A percentile compares a stretch with the other conserved stretches of the same genome.
Conservation (phyloP, 1,140 invertebrate species). For the Heterodera carotae region DNA sequence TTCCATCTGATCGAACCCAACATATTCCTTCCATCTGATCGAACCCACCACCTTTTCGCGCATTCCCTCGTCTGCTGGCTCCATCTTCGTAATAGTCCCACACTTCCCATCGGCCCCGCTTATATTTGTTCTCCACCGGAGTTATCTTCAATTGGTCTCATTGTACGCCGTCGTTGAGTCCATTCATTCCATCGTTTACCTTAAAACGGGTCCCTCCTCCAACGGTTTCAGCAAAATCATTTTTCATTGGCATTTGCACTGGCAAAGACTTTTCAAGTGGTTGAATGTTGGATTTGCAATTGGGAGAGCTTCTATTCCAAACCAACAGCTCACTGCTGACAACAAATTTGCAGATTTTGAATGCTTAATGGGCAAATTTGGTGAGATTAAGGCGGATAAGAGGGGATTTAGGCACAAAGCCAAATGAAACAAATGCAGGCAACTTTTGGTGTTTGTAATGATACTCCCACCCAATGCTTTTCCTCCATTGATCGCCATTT, state of each 20-base stretch:
- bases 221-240: not conserved
- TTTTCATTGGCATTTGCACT: not conserved
- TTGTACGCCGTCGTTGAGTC: not conserved
- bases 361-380: conserved; percentile 1
- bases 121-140: conserved; percentile 24
- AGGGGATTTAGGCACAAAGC: no score
- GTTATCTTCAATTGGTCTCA: conserved; percentile 16
- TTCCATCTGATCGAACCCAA: no score
- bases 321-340: conserved; percentile 1
- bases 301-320: not conserved
- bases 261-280: not conserved
- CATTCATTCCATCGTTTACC: not conserved
- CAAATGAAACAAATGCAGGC: no score
- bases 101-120: conserved; percentile 24
- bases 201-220: not conserved
- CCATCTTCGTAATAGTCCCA: conserved; percentile 26
- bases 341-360: conserved; percentile 13
- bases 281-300: not conserved
- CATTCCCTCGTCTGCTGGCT: not conserved
- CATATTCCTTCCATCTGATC: not conserved
- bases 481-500: no score
- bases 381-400: no score
- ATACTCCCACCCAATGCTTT: no score
- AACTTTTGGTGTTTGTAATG: no score
- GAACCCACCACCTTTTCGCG: not conserved